Evolutionary conservation across 2,797 vertebrate genomes (phyloP).

Genomic region (Semaprochilodus insignis): DNA sequence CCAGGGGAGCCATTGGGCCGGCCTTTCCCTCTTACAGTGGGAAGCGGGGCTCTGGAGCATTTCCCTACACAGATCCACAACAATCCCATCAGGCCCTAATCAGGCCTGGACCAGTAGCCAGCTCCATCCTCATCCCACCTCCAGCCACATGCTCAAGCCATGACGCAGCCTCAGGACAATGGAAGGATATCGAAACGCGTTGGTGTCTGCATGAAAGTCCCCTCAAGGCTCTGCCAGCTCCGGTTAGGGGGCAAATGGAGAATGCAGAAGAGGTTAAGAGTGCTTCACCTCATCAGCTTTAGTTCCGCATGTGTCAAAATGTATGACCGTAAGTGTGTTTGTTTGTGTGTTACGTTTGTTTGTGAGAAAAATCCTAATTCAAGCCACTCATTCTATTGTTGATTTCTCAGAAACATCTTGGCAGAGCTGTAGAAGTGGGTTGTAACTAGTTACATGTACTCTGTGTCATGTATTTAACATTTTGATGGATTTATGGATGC

Average conservation of each 20-base stretch:
- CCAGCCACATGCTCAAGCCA: slow-evolving; percentile 73
- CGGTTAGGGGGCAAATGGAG: slow-evolving; percentile 50
- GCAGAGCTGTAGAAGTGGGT: not conserved
- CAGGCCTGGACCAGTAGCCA: slow-evolving; percentile 72
- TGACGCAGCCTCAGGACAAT: slow-evolving; percentile 98
- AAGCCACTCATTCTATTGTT: not conserved
- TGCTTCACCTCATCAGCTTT: not conserved
- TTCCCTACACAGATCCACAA: slow-evolving; percentile 88
- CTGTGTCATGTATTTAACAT: not conserved
- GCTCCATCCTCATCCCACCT: slow-evolving; percentile 74
- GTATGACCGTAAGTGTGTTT: not conserved
- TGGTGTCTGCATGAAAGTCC: slow-evolving; percentile 85
- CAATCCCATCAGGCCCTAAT: slow-evolving; percentile 91
- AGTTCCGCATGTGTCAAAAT: not conserved
- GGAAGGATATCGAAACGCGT: slow-evolving; percentile 94
- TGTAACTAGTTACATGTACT: not conserved
- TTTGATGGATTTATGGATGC: not conserved
- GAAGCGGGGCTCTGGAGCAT: slow-evolving; percentile 93
- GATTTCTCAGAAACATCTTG: too few relatives aligned
- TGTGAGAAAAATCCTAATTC: not conserved
- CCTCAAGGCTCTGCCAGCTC: slow-evolving; percentile 77
- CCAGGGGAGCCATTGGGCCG: slow-evolving; percentile 86
- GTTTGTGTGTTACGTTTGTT: not conserved
- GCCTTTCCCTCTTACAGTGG: slow-evolving; percentile 93
- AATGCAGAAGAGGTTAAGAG: slow-evolving; percentile 38